Evolutionary conservation across 2,888 invertebrate genomes (phyloP), one percentile per base, ranked within the genome.

Genomic region (Syritta pipiens): DNA sequence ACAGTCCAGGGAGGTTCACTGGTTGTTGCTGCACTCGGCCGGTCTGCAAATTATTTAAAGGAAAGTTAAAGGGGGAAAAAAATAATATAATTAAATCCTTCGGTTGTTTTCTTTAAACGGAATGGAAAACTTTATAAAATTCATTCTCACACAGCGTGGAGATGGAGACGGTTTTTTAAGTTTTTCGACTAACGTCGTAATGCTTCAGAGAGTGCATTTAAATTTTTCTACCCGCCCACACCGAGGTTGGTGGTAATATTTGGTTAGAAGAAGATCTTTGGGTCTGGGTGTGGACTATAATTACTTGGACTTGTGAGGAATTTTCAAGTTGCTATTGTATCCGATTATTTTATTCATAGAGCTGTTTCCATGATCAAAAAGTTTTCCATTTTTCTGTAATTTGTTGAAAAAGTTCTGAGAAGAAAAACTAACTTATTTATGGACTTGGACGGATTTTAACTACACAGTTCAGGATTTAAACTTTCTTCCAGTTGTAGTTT

Each of bases 51-150:
- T 49, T 40, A 60, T 59, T 69, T 44, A 20, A 51, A 60, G 24
- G 26, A 59, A 51, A 69, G 51, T 69, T 69, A 35, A 69, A 69
- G 69, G 35, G 24, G 37, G 24, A 10, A 26, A 51, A 60, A 59
- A 59, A 42, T 49, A 22, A 28, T 40, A 59, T 69, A 69, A 51
- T 69, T 60, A 69, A 69, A 60, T 59, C 51, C 42, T 69, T 60
- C 26, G 32, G 59, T 49, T 55, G 49, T 57, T 44, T 57, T 60
- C 35, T 12, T 35, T 69, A 51, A 59, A 51, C 42, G 51, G 24
- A 69, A 59, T 19, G 20, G 51, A 42, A 69, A 69, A 69, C 68
- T 68, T 68, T 49, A 7, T n/a, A 40, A n/a, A n/a, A n/a, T n/a
- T n/a, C n/a, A n/a, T n/a, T n/a, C n/a, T n/a, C n/a, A n/a, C n/a